Percentiles rank a stretch among this genome's conserved stretches.
phyloP scores from a whole-genome alignment of 2,888 invertebrate genomes.

The Alsophila aescularia region DNA sequence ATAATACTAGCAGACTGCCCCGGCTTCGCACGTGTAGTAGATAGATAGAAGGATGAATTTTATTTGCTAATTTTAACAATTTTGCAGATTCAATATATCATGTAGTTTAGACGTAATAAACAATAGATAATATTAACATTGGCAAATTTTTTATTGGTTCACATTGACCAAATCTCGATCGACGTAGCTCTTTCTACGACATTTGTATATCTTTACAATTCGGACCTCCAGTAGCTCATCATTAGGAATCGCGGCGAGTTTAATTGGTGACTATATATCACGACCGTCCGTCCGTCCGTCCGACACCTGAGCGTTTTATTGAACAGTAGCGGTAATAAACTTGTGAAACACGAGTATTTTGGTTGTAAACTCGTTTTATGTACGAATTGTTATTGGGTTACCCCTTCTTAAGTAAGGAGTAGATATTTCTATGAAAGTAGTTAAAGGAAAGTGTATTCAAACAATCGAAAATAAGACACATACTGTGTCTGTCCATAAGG shows the following conservation, averaged over 20 bases:
- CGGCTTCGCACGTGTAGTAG: too few relatives aligned
- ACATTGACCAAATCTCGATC: not conserved
- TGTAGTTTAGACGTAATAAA: too few relatives aligned
- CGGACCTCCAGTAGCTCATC: conserved; percentile 67
- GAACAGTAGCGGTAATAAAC: conserved; percentile 77
- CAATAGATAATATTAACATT: too few relatives aligned
- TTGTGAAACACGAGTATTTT: conserved; percentile 70
- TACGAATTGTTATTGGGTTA: conserved; percentile 28
- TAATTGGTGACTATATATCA: conserved; percentile 79
- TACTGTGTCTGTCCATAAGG: too few relatives aligned
- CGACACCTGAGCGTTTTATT: conserved; percentile 59
- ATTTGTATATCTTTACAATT: conserved; percentile 33
- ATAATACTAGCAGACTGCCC: too few relatives aligned
- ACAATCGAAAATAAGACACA: too few relatives aligned
- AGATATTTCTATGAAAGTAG: too few relatives aligned
- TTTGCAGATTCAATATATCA: too few relatives aligned
- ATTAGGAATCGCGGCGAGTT: conserved; percentile 72
- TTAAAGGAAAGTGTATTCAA: too few relatives aligned
- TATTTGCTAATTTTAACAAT: too few relatives aligned
- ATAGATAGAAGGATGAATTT: too few relatives aligned
- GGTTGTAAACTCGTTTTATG: conserved; percentile 44
- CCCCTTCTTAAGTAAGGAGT: not conserved
- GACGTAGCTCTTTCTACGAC: conserved; percentile 26
- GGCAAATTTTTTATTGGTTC: too few relatives aligned
- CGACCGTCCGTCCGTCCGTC: conserved; percentile 56